Evolutionary conservation across 2,888 invertebrate species (phyloP).

Genomic region (Scaptomyza caliginosa): DNA sequence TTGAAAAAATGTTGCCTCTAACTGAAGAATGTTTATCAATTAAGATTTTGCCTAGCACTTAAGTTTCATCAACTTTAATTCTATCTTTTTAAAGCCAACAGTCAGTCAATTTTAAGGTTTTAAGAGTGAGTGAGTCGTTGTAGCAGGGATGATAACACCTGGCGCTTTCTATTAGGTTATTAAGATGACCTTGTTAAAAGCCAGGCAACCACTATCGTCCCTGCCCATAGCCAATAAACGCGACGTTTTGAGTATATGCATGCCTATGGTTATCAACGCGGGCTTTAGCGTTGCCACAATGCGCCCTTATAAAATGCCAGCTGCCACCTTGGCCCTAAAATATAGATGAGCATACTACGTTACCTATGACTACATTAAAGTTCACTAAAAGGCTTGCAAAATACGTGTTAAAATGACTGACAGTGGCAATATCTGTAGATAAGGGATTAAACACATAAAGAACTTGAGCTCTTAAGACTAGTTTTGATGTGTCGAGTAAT

Average conservation of each 20-base stretch:
- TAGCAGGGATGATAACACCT: constrained; percentile 32
- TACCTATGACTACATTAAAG: constrained; percentile 1
- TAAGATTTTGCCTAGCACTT: too few species aligned
- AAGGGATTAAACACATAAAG: neutral
- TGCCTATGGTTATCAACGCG: constrained; percentile 40
- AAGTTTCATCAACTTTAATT: neutral
- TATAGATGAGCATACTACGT: constrained; percentile 5
- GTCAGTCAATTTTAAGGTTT: neutral
- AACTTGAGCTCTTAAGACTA: neutral
- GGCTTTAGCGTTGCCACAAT: constrained; percentile 45
- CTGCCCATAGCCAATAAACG: constrained; percentile 31
- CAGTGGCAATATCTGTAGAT: constrained; percentile 42
- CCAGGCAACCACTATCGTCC: constrained; percentile 28
- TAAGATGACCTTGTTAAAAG: constrained; percentile 34
- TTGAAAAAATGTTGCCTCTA: neutral
- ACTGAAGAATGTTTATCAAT: too few species aligned
- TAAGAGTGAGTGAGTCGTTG: neutral
- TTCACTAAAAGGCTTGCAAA: constrained; percentile 48
- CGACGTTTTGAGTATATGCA: constrained; percentile 23
- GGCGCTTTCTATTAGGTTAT: constrained; percentile 9
- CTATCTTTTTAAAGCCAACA: neutral
- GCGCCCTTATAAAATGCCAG: constrained; percentile 69
- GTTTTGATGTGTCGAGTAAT: neutral
- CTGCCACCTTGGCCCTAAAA: constrained; percentile 60
- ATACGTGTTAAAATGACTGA: constrained; percentile 55